Percentiles rank a stretch among this genome's conserved stretches.
phyloP scores from a whole-genome alignment of 2,888 invertebrate species.

The Drosophila robusta region DNA sequence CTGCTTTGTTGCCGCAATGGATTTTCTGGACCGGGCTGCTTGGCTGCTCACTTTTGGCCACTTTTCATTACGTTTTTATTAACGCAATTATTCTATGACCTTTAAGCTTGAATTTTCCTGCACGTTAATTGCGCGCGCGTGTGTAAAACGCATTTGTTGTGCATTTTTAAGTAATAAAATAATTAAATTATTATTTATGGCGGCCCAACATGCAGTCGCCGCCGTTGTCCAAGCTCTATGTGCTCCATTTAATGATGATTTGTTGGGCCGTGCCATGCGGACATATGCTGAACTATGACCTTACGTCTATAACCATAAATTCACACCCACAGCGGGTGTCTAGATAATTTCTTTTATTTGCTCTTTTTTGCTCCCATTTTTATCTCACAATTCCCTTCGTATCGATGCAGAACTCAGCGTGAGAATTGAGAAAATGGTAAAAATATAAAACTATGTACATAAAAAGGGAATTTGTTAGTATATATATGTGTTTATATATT shows the following conservation, averaged over 20 bases:
- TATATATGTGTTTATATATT: background rate
- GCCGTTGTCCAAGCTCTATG: conserved; percentile 19
- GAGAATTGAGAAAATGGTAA: background rate
- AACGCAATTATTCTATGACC: conserved; percentile 46
- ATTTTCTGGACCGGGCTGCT: conserved; percentile 23
- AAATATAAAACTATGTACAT: background rate
- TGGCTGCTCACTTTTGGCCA: conserved; percentile 34
- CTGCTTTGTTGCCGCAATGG: conserved; percentile 47
- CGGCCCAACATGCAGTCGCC: conserved; percentile 46
- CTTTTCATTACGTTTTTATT: conserved; percentile 54
- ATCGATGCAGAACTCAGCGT: conserved; percentile 24
- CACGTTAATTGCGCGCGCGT: conserved; percentile 72
- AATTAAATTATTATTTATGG: conserved; percentile 78
- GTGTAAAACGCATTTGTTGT: conserved; percentile 70
- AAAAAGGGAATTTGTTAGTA: background rate
- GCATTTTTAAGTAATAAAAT: conserved; percentile 77
- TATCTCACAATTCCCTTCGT: conserved; percentile 4
- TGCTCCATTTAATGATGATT: conserved; percentile 60
- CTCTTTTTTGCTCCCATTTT: background rate
- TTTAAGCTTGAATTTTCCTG: conserved; percentile 47
- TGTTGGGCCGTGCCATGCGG: conserved; percentile 52
- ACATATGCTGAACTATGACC: conserved; percentile 66
- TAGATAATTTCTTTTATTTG: conserved; percentile 14
- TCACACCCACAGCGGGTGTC: conserved; percentile 31
- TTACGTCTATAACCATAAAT: conserved; percentile 48